Evolutionary conservation across 1,140 invertebrate species (phyloP).

Genomic region (Geopemphigus sp.): DNA sequence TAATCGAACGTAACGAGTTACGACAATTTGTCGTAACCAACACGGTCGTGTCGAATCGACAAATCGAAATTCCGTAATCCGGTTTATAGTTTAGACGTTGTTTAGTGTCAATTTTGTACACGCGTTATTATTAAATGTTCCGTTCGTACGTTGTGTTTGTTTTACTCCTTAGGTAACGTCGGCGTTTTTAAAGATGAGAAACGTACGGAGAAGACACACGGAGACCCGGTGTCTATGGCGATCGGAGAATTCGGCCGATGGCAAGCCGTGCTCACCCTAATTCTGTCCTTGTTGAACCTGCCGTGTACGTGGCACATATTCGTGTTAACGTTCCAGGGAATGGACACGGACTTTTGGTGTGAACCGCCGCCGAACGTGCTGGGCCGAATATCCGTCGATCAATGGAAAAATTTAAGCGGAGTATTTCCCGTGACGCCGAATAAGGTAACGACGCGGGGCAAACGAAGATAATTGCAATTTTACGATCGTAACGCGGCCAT

Average conservation of each 20-base stretch:
- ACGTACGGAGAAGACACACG: slow-evolving; percentile 24
- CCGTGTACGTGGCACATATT: slow-evolving; percentile 61
- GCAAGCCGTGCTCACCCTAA: slow-evolving; percentile 61
- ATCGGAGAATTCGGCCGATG: slow-evolving; percentile 70
- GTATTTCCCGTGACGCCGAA: slow-evolving; percentile 52
- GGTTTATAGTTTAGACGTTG: too few species aligned
- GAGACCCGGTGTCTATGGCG: slow-evolving; percentile 50
- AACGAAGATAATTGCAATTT: not conserved
- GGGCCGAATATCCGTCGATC: slow-evolving; percentile 39
- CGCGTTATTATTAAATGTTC: too few species aligned
- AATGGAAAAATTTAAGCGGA: slow-evolving; percentile 65
- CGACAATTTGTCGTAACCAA: too few species aligned
- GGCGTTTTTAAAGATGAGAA: slow-evolving; percentile 47
- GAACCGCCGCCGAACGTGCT: slow-evolving; percentile 55
- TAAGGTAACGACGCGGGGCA: not conserved
- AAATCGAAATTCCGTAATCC: too few species aligned
- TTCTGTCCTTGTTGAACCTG: slow-evolving; percentile 56
- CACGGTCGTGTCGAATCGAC: too few species aligned
- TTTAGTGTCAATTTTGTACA: too few species aligned
- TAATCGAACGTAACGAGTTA: too few species aligned
- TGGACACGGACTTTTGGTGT: slow-evolving; percentile 64
- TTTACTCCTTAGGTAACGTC: slow-evolving; percentile 7
- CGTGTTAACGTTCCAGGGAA: slow-evolving; percentile 66
- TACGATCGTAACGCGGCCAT: too few species aligned
- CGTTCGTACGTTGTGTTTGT: too few species aligned